These are phyloP conservation scores for Laterallus jamaicensis DNA, from an alignment of 2,113 vertebrate genomes.

Conservation along the genomic window DNA sequence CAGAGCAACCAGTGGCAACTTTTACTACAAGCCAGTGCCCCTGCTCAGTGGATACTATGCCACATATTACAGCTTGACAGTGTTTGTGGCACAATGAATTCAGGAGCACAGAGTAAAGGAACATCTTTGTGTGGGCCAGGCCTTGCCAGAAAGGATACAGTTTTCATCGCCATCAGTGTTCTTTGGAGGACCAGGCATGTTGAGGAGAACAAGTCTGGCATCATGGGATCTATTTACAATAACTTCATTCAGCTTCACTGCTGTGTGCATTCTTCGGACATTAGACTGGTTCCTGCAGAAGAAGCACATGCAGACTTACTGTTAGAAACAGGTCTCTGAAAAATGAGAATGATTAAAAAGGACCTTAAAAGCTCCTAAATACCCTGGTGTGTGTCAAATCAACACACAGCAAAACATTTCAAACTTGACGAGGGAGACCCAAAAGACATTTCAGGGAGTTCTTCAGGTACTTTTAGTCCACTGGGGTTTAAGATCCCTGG, in stretches of 20 bases:
- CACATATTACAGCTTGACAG: neutral
- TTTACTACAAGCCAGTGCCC: neutral
- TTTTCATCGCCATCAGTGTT: constrained; percentile 95
- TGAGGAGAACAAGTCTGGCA: constrained; percentile 94
- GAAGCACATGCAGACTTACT: neutral
- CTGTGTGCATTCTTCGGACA: constrained; percentile 96
- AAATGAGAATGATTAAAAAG: neutral
- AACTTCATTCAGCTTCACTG: constrained; percentile 97
- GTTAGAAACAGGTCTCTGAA: neutral
- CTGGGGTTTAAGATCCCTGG: neutral
- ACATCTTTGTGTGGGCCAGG: neutral
- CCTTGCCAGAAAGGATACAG: constrained; percentile 88
- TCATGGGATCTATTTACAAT: constrained; percentile 96
- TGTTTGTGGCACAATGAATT: neutral
- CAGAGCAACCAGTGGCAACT: neutral
- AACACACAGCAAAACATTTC: neutral
- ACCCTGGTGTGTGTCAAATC: neutral
- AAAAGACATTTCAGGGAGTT: neutral
- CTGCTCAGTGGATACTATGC: neutral
- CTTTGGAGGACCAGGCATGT: constrained; percentile 98
- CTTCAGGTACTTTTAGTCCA: neutral
- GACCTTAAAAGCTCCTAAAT: neutral
- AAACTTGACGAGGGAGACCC: neutral
- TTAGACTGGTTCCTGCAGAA: constrained; percentile 90
- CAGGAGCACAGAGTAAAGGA: neutral